phyloP scores from a whole-genome alignment of 2,113 vertebrate genomes.

The Atrichornis clamosus region DNA sequence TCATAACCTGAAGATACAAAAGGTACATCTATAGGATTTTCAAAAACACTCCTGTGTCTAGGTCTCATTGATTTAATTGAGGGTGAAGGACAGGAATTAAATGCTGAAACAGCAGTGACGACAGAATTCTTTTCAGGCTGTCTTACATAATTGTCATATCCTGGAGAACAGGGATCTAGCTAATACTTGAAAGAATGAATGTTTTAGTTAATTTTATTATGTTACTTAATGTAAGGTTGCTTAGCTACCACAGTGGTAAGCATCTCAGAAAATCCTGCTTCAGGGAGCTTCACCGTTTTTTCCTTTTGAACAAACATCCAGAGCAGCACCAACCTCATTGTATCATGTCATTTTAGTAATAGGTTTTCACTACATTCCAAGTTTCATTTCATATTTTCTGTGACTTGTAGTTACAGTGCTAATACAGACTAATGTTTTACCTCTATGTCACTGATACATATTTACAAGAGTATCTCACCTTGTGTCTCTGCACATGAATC shows the following conservation, averaged over 20 bases:
- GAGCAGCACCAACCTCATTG: not conserved
- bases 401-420: not conserved
- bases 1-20: not conserved
- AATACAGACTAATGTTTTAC: not conserved
- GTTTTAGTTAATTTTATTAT: constrained; percentile 22
- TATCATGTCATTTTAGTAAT: not conserved
- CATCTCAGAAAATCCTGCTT: not conserved
- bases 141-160: not conserved
- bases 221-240: not conserved
- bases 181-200: constrained; percentile 2
- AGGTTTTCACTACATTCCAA: not conserved
- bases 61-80: not conserved
- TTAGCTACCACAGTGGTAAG: not conserved
- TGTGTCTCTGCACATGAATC: not conserved
- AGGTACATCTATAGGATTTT: not conserved
- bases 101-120: not conserved
- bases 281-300: not conserved
- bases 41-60: not conserved
- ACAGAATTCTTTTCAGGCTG: not conserved
- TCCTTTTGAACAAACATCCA: not conserved
- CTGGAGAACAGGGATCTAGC: not conserved
- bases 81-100: not conserved
- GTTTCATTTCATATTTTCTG: not conserved
- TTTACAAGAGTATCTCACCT: not conserved
- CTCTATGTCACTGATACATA: not conserved